Base-by-base conservation (phyloP, 1,140 invertebrate genomes). In the Ostrea edulis region DNA sequence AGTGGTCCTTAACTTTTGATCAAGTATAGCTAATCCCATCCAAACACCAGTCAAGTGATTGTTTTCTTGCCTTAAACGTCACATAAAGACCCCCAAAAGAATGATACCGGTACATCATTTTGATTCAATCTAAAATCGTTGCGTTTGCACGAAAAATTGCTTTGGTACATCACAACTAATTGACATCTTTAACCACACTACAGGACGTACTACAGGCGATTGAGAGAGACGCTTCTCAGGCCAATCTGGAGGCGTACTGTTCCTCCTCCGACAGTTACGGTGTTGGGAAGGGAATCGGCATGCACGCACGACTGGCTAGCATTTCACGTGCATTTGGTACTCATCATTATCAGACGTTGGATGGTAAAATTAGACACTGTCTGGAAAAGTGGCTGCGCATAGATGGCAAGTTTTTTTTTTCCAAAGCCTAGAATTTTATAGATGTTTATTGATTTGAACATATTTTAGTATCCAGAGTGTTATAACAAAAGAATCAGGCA, bases 381-480 rank as follows among this genome's bases (percentile, higher is more conserved):
- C 68, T 93, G 8, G 92, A 93, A 52, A 92, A 92, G 81, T 93
- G 93, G 93, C 89, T 93, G 2, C 58, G 93, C 29, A 85, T 93
- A 44, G 85, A 92, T 82, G 93, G 93, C 93, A 83, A 83, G 88
- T 29, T 20, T 68, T 58, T 3, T n/a, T 20, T 68, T 58, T 3
- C 9, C 22, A 51, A 29, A 12, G 25, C 35, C 17, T 20, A 62
- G 55, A 62, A 20, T 62, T 62, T n/a, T 17, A 44, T 5, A 44
- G 35, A 44, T 44, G 35, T 5, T 44, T 44, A 44, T 44, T 44
- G n/a, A n/a, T n/a, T n/a, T n/a, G n/a, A n/a, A n/a, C n/a, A n/a
- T n/a, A n/a, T n/a, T n/a, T n/a, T n/a, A n/a, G n/a, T n/a, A n/a
- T n/a, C n/a, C n/a, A n/a, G n/a, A n/a, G n/a, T n/a, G n/a, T 5